Evolutionary conservation across 92 coral and sea anemone genomes (phyloP), one percentile per base, ranked within the genome.

Genomic region (Blastomussa wellsi): DNA sequence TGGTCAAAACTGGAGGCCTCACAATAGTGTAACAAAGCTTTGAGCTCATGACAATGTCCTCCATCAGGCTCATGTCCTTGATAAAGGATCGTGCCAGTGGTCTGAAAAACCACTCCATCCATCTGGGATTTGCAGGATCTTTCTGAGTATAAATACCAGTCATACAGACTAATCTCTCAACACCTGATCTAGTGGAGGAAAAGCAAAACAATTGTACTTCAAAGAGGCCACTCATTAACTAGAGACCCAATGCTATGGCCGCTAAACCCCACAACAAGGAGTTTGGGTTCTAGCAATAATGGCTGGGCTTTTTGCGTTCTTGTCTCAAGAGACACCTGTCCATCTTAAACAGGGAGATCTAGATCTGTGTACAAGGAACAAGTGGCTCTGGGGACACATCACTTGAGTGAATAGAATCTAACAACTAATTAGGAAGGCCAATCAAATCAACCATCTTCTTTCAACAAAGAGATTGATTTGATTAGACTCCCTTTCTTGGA

Each of bases 41-140:
- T n/a, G 90, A 82, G 52, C 86, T 69, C 76, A 86, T 87, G 12
- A 93, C 78, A 32, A 89, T 31, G 28, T 79, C 31, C 70, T 93
- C 97, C 94, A 93, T 93, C 29, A 89, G 76, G 36, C 84, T 88
- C 93, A 89, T 91, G 70, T 93, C 97, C 60, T 84, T 83, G 29
- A 91, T 80, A 14, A 89, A 52, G 11, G 81, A 82, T 2, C 86
- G 74, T 16, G 24, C 41, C 51, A 93, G 76, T 12, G 94, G 94
- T 73, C 89, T 88, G 17, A 91, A 44, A 16, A 93, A 60, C 97
- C 97, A 93, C 31, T 93, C 97, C 28, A 93, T 53, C 74, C 59
- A 86, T 90, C 93, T 89, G 10, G 78, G 90, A 73, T 90, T 88
- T 81, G 81, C 79, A 1, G 97, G 94, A 24, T 91, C 92, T 28